These are phyloP conservation scores for Tryphoninae sp. DNA, from an alignment of 2,888 invertebrate genomes.

Conservation along the genomic window DNA sequence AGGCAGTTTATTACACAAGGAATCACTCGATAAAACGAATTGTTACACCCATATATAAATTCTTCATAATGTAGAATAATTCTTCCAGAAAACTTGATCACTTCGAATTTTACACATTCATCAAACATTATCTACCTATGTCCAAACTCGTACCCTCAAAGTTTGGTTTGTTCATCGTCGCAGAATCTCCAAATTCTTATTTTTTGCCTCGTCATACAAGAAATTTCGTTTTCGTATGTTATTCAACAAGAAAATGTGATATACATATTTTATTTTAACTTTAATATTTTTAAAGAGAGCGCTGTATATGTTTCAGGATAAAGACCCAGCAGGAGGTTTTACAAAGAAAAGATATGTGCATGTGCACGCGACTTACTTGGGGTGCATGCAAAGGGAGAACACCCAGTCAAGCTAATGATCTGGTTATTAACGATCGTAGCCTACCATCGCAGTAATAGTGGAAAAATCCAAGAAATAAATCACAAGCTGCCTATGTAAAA, in stretches of 20 bases:
- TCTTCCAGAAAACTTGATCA: constrained; percentile 9
- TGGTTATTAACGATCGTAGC: constrained; percentile 5
- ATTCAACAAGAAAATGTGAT: no score
- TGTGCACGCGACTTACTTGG: neutral
- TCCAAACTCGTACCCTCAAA: no score
- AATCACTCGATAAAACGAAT: constrained; percentile 1
- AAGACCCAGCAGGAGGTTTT: no score
- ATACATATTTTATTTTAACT: no score
- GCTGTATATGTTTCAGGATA: no score
- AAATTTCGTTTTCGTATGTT: no score
- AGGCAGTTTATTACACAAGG: neutral
- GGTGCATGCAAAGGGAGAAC: neutral
- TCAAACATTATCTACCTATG: no score
- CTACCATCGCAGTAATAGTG: constrained; percentile 20
- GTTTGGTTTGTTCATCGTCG: no score
- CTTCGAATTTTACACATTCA: neutral
- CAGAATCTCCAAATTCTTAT: no score
- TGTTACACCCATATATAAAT: neutral
- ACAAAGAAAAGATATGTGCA: no score
- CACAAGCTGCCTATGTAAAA: neutral
- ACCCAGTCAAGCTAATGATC: constrained; percentile 20
- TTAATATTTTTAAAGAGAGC: no score
- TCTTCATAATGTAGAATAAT: neutral
- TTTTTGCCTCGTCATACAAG: no score
- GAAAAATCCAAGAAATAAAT: neutral